A percentile compares a stretch with the other conserved stretches of the same genome.
Evolutionary conservation across 2,888 invertebrate genomes (phyloP).

Genomic region (Stenoptilia bipunctidactyla): DNA sequence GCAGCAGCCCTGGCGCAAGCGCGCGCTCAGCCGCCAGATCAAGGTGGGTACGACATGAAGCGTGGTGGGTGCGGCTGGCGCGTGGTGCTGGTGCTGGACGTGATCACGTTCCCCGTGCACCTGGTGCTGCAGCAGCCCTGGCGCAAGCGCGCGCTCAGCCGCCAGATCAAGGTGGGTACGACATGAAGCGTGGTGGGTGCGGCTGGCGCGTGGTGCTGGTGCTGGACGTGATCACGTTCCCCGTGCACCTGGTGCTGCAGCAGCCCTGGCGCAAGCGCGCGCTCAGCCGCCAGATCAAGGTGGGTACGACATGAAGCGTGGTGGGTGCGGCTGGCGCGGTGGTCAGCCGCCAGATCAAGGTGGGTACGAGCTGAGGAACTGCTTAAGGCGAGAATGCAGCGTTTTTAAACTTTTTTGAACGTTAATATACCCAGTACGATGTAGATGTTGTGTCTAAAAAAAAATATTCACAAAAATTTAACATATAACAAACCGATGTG

Average conservation of each 20-base stretch:
- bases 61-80: too few species aligned
- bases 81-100: conserved; percentile 89
- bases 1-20: conserved; percentile 89
- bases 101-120: conserved; percentile 92
- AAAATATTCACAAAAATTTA: too few species aligned
- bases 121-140: conserved; percentile 89
- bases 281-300: conserved; percentile 83
- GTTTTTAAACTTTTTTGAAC: too few species aligned
- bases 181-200: not conserved
- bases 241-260: conserved; percentile 89
- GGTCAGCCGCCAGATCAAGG: too few species aligned
- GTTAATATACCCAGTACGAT: too few species aligned
- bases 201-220: conserved; percentile 87
- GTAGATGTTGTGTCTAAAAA: too few species aligned
- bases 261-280: conserved; percentile 88
- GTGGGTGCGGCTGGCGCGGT: too few species aligned
- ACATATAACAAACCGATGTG: too few species aligned
- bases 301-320: conserved; percentile 30
- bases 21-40: conserved; percentile 79
- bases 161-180: conserved; percentile 79
- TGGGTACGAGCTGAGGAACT: too few species aligned
- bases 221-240: conserved; percentile 91
- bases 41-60: conserved; percentile 70
- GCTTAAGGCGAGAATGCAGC: too few species aligned
- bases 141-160: conserved; percentile 82